phyloP scores from a whole-genome alignment of 2,113 vertebrate genomes.

The Ochotona curzoniae region DNA sequence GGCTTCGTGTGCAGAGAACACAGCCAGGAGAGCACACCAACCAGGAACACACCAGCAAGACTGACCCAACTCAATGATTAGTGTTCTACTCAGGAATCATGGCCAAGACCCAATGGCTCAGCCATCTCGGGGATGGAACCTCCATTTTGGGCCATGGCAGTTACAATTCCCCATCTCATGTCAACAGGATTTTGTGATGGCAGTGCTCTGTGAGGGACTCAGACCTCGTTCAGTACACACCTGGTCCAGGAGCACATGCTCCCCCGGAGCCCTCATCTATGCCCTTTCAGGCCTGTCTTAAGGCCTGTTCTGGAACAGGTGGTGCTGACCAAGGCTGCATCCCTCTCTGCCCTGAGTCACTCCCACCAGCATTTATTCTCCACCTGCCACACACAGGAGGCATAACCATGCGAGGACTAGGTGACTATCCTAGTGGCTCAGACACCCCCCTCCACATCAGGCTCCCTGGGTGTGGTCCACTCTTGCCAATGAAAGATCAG shows the following conservation, averaged over 20 bases:
- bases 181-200: not conserved
- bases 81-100: not conserved
- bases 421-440: too few relatives aligned
- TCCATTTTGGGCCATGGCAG: not conserved
- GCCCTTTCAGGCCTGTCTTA: not conserved
- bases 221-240: not conserved
- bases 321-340: not conserved
- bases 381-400: too few relatives aligned
- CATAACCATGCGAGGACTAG: too few relatives aligned
- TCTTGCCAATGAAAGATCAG: too few relatives aligned
- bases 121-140: accelerated
- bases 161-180: not conserved
- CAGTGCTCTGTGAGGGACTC: not conserved
- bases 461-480: not conserved
- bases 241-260: not conserved
- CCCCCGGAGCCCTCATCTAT: not conserved
- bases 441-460: not conserved
- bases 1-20: not conserved
- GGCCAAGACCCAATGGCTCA: not conserved
- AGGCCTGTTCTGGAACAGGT: not conserved
- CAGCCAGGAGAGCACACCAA: not conserved
- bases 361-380: not conserved
- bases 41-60: too few relatives aligned
- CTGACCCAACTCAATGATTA: not conserved
- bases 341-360: not conserved